These are phyloP conservation scores for Pseudopodoces humilis DNA, from an alignment of 2,113 vertebrate genomes.

Conservation along the genomic window DNA sequence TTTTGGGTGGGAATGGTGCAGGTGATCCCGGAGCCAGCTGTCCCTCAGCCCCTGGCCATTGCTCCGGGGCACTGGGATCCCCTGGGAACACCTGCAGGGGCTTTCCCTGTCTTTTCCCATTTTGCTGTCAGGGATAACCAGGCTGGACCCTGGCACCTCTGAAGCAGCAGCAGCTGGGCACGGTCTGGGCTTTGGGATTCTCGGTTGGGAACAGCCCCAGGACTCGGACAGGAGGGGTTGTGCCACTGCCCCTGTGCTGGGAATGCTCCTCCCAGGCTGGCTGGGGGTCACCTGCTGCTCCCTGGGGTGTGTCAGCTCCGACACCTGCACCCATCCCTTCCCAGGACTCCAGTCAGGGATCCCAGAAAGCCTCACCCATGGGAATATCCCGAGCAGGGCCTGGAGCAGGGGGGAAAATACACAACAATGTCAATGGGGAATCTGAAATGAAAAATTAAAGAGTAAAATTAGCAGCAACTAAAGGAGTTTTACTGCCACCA, in stretches of 20 bases:
- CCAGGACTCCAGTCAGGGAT: background rate
- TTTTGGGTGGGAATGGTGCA: background rate
- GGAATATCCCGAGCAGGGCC: background rate
- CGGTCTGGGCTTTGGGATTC: background rate
- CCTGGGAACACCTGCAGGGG: background rate
- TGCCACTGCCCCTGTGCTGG: background rate
- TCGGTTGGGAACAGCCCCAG: background rate
- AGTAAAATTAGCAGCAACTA: constrained; percentile 6
- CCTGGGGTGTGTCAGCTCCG: accelerated
- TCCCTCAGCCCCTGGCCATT: background rate
- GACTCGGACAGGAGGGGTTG: background rate
- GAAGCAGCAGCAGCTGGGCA: background rate
- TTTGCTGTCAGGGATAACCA: background rate
- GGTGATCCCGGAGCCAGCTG: background rate
- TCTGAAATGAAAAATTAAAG: background rate
- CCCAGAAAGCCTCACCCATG: background rate
- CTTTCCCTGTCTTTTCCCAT: accelerated
- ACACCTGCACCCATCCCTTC: accelerated
- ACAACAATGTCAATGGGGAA: background rate
- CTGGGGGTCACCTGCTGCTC: background rate
- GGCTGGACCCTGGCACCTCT: background rate
- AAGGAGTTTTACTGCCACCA: constrained; percentile 32
- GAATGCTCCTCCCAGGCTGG: constrained; percentile 22
- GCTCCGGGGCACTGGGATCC: background rate
- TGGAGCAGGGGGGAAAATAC: background rate